Conservation (phyloP, 2,113 vertebrate species). For the Eublepharis macularius region DNA sequence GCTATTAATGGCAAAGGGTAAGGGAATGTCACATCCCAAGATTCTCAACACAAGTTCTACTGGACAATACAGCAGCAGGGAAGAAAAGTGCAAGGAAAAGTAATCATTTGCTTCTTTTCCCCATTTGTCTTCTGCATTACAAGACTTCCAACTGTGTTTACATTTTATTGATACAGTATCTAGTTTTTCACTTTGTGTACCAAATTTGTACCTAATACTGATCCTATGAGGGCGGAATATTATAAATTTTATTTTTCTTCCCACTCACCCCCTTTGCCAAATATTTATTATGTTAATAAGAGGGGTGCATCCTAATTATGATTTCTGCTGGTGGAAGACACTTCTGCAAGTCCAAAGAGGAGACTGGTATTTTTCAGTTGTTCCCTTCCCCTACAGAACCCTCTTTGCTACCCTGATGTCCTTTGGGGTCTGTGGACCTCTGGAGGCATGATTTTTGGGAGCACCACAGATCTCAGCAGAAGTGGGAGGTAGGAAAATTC, state of each 20-base stretch:
- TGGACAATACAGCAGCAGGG: background rate
- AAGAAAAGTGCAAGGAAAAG: background rate
- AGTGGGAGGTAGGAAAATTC: too few relatives aligned
- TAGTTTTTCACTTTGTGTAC: background rate
- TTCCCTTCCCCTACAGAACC: too few relatives aligned
- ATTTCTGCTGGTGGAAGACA: too few relatives aligned
- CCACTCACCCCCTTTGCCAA: background rate
- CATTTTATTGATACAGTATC: background rate
- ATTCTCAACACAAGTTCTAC: background rate
- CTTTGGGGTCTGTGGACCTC: too few relatives aligned
- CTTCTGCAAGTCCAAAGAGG: too few relatives aligned
- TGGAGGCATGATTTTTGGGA: too few relatives aligned
- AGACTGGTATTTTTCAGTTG: too few relatives aligned
- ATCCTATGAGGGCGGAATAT: background rate
- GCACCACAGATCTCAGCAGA: too few relatives aligned
- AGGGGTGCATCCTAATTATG: background rate
- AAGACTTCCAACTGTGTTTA: background rate
- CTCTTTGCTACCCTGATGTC: too few relatives aligned
- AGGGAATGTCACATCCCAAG: background rate
- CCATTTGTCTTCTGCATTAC: background rate
- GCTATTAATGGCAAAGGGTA: background rate
- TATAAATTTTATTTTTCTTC: background rate
- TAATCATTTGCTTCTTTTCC: too few relatives aligned
- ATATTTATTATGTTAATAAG: background rate
- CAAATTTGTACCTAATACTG: background rate